Percentiles rank a stretch among this genome's conserved stretches.
phyloP scores from a whole-genome alignment of 2,888 invertebrate species.

The Rotaria socialis region DNA sequence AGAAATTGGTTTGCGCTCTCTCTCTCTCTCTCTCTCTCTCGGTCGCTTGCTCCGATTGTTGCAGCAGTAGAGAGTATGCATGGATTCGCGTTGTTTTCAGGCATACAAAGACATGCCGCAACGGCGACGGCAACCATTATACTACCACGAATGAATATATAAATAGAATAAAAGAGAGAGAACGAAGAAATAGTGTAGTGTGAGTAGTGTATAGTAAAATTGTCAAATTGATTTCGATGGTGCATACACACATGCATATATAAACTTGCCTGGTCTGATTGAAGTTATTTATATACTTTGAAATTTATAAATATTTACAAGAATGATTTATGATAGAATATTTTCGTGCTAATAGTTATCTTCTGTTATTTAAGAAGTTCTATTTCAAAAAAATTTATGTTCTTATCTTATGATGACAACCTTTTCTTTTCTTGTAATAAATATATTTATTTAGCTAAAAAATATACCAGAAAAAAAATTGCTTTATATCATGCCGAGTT shows the following conservation, averaged over 20 bases:
- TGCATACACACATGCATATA: neutral
- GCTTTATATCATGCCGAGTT: neutral
- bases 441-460: neutral
- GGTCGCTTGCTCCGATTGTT: neutral
- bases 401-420: neutral
- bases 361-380: neutral
- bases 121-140: neutral
- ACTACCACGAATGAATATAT: conserved; percentile 18
- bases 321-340: too few relatives aligned
- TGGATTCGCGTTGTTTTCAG: neutral
- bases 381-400: neutral
- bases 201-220: conserved; percentile 4
- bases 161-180: neutral
- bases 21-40: neutral
- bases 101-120: conserved; percentile 3
- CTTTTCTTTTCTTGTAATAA: neutral
- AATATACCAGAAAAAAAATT: neutral
- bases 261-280: neutral
- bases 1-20: conserved; percentile 7
- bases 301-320: neutral
- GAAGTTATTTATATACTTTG: neutral
- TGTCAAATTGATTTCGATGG: conserved; percentile 27
- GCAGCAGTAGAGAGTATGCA: neutral
- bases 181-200: neutral
- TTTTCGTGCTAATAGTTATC: too few relatives aligned